Conservation (phyloP, 2,888 invertebrate genomes). For the Ophion costatus region DNA sequence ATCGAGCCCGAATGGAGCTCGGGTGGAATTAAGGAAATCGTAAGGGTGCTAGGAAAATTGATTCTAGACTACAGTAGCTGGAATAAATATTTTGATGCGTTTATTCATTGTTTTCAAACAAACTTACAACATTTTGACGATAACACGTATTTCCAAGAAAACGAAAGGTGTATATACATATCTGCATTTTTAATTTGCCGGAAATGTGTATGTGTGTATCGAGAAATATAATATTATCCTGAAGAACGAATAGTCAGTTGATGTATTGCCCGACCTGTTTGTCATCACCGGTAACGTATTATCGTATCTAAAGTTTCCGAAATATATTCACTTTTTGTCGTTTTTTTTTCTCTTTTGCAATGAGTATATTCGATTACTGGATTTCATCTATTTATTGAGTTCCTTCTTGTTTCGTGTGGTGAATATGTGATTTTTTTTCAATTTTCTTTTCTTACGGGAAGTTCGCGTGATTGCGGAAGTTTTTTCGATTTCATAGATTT, state of each 20-base stretch:
- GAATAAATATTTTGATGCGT: conserved; percentile 49
- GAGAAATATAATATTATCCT: conserved; percentile 21
- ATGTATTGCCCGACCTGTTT: conserved; percentile 27
- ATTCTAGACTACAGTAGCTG: not conserved
- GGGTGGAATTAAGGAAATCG: too few species aligned
- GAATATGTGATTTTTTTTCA: not conserved
- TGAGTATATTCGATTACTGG: conserved; percentile 36
- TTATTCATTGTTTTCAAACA: conserved; percentile 50
- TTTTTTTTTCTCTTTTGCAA: not conserved
- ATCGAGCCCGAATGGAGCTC: too few species aligned
- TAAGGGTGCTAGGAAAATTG: too few species aligned
- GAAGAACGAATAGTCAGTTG: conserved; percentile 12
- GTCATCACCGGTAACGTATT: not conserved
- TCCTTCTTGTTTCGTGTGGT: not conserved
- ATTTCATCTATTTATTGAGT: not conserved
- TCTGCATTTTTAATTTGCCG: conserved; percentile 9
- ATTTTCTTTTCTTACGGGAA: conserved; percentile 1
- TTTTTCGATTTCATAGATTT: too few species aligned
- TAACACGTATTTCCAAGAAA: conserved; percentile 34
- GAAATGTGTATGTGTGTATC: conserved; percentile 13
- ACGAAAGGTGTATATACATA: conserved; percentile 12
- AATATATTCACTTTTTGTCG: not conserved
- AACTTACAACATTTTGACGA: conserved; percentile 52
- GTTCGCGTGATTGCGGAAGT: not conserved
- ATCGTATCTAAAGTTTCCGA: conserved; percentile 25